phyloP scores from a whole-genome alignment of 2,113 vertebrate species.

The Gymnogyps californianus region DNA sequence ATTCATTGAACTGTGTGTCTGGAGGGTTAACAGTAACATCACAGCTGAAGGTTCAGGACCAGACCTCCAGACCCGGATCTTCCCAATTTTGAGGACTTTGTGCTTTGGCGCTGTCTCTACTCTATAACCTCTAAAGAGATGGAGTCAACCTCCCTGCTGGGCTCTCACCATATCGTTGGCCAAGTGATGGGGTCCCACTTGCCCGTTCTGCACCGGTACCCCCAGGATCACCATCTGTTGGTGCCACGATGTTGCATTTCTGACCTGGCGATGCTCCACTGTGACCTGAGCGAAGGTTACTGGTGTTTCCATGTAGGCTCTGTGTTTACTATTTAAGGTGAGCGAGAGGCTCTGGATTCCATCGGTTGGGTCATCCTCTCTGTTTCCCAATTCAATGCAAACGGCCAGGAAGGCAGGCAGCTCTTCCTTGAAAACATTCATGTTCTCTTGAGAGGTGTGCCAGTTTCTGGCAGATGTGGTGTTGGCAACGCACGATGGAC shows the following conservation, averaged over 20 bases:
- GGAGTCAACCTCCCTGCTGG: neutral
- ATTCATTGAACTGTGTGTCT: neutral
- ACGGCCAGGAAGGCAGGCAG: neutral
- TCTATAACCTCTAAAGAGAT: neutral
- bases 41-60: neutral
- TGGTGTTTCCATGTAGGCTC: neutral
- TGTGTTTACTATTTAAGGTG: neutral
- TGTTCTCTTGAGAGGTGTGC: neutral
- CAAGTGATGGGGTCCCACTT: neutral
- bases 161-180: neutral
- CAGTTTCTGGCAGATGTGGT: neutral
- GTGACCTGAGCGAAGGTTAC: neutral
- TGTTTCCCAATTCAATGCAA: neutral
- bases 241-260: rapidly evolving
- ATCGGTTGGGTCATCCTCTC: neutral
- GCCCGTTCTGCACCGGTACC: neutral
- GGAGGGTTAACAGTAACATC: neutral
- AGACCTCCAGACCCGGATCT: neutral
- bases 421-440: constrained; percentile 20
- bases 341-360: neutral
- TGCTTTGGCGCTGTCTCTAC: neutral
- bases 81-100: neutral
- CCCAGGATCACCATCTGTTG: neutral
- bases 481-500: neutral
- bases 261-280: neutral